A percentile compares a stretch with the other conserved stretches of the same genome.
These are phyloP conservation scores for Elephas maximus DNA, from an alignment of 2,113 vertebrate species.

Conservation along the genomic window DNA sequence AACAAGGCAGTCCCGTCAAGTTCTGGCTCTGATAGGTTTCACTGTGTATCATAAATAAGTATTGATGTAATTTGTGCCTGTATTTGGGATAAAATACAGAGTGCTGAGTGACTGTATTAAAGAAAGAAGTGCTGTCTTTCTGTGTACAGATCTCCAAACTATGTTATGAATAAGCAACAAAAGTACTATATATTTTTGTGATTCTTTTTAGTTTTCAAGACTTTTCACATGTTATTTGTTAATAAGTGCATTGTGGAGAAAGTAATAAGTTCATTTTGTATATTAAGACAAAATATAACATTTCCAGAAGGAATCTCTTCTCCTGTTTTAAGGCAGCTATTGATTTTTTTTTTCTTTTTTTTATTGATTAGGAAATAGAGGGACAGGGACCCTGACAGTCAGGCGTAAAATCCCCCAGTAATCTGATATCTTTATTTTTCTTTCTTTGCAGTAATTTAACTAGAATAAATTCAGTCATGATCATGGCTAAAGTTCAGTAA, in stretches of 20 bases:
- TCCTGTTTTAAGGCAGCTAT: not conserved
- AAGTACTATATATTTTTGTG: no score
- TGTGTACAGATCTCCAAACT: no score
- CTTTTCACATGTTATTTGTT: slow-evolving; percentile 11
- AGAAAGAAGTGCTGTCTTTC: no score
- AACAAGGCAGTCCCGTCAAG: no score
- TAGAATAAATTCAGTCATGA: not conserved
- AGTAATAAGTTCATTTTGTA: not conserved
- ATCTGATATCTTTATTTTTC: not conserved
- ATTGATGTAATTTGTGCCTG: no score
- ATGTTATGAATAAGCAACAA: no score
- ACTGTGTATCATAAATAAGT: no score
- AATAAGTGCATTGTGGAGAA: not conserved
- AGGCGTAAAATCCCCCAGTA: not conserved
- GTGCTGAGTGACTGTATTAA: no score
- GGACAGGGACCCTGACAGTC: not conserved
- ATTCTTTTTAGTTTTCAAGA: not conserved
- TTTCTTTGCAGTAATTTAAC: not conserved
- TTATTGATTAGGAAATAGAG: not conserved
- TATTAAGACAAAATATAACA: not conserved
- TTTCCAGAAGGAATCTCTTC: not conserved
- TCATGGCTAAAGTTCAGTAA: not conserved
- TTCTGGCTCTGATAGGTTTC: no score
- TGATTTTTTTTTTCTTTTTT: not conserved
- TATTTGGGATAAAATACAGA: no score